Base-by-base conservation (phyloP, 1,140 invertebrate species). In the Lanistes nyassanus region DNA sequence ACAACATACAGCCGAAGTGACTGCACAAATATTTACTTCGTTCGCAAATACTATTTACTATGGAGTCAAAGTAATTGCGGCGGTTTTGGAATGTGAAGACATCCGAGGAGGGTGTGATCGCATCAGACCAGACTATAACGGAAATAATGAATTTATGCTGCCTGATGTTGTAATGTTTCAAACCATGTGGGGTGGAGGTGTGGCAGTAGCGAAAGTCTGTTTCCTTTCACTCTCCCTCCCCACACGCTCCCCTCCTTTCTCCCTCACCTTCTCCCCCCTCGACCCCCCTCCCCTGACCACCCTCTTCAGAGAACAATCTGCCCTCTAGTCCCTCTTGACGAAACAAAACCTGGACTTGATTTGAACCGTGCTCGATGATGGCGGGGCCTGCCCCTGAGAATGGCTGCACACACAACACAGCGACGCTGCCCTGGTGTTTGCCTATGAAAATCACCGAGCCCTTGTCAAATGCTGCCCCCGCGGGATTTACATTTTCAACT, bases 401-500 rank as follows among this genome's bases (percentile, higher is more conserved):
- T 67, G 0, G 34, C 31, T n/a, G 65, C 65, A 42, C 42, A 42
- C 68, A 34, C 51, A 56, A 3, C n/a, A 0, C 36, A 3, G 51
- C 51, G 53, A 0, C 68, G 34, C 53, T 37, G 47, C 26, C 51
- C 51, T n/a, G 51, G 11, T 70, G 68, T 70, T 70, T 70, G 68
- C 26, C 68, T 70, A 70, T 70, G 68, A 70, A 70, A 70, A 70
- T 58, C 68, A 70, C 68, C 68, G 23, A 56, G 29, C 68, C 68
- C 68, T 70, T 55, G 68, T 56, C 68, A 31, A 56, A 13, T 34
- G 51, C 51, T 36, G 68, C 51, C 56, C 53, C 68, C 16, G 0
- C 26, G 68, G 68, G 68, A 70, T 70, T 70, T 70, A 70, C 68
- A 70, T 70, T 70, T 70, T 70, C 68, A 70, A 70, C 68, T 70